Evolutionary conservation across 1,140 invertebrate genomes (phyloP).

Genomic region (Colletes latitarsis): DNA sequence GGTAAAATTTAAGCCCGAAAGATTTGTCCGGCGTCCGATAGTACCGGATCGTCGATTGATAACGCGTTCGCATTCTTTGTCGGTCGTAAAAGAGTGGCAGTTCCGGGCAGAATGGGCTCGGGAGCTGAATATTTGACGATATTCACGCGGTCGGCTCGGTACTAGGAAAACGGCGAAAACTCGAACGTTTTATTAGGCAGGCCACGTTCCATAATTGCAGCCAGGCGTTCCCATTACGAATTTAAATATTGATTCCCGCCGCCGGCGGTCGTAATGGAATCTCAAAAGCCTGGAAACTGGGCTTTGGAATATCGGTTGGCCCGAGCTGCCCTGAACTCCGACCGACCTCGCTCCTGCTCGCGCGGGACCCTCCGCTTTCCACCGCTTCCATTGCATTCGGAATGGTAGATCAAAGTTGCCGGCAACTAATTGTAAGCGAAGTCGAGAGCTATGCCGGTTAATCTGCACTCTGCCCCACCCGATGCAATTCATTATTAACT

Average conservation of each 20-base stretch:
- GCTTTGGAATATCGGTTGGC: conserved; percentile 39
- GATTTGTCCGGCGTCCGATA: no score
- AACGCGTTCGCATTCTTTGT: not conserved
- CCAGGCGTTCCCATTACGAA: conserved; percentile 62
- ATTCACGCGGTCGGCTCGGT: not conserved
- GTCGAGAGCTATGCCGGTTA: conserved; percentile 34
- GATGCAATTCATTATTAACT: conserved; percentile 44
- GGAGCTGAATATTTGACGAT: not conserved
- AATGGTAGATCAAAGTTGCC: conserved; percentile 72
- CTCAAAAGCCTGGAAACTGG: conserved; percentile 50
- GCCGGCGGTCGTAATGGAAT: conserved; percentile 68
- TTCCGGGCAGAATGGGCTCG: no score
- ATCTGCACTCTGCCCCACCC: not conserved
- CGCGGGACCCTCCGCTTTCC: not conserved
- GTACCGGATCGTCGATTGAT: not conserved
- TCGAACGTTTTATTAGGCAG: conserved; percentile 27
- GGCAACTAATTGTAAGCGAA: conserved; percentile 52
- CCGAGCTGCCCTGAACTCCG: not conserved
- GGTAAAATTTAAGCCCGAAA: no score
- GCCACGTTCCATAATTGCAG: conserved; percentile 45
- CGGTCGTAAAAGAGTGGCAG: no score
- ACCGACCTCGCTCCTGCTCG: not conserved
- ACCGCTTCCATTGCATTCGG: conserved; percentile 38
- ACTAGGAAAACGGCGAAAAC: conserved; percentile 12
- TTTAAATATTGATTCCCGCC: conserved; percentile 76